phyloP scores from a whole-genome alignment of 2,797 vertebrate species.

The Halcyon chelicuti region DNA sequence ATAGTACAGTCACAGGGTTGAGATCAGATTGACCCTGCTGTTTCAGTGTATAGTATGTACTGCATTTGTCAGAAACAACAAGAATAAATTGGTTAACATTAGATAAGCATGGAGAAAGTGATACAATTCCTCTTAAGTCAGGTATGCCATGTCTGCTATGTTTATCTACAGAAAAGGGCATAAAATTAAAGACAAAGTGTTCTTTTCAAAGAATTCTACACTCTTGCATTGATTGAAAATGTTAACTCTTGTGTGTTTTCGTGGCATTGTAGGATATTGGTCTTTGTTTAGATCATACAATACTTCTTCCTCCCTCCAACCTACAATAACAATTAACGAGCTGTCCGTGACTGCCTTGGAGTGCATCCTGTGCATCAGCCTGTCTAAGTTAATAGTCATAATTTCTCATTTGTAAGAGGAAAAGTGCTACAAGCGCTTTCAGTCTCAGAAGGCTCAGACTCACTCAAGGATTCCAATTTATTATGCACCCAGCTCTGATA shows the following conservation, averaged over 20 bases:
- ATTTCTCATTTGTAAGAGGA: constrained; percentile 62
- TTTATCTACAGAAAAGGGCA: background rate
- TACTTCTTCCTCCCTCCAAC: constrained; percentile 50
- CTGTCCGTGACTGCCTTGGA: constrained; percentile 57
- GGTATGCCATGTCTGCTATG: background rate
- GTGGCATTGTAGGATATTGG: background rate
- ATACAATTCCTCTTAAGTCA: background rate
- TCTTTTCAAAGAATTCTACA: background rate
- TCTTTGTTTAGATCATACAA: constrained; percentile 45
- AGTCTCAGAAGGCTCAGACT: constrained; percentile 45
- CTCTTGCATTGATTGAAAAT: background rate
- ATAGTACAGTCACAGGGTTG: background rate
- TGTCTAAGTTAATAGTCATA: constrained; percentile 63
- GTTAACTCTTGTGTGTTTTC: constrained; percentile 1
- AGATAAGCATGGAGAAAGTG: background rate
- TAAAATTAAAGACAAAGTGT: background rate
- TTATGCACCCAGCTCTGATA: constrained; percentile 52
- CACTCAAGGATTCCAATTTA: constrained; percentile 62
- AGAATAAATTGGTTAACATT: background rate
- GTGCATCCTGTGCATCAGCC: constrained; percentile 66
- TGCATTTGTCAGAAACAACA: background rate
- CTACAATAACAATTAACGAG: constrained; percentile 61
- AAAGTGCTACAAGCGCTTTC: constrained; percentile 37
- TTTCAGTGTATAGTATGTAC: background rate
- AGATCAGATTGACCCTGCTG: background rate